Evolutionary conservation across 30 jellyfish, hydroid and myxozoan species (phyloP), one percentile per base, ranked within the genome.

Genomic region (Hydractinia echinata): DNA sequence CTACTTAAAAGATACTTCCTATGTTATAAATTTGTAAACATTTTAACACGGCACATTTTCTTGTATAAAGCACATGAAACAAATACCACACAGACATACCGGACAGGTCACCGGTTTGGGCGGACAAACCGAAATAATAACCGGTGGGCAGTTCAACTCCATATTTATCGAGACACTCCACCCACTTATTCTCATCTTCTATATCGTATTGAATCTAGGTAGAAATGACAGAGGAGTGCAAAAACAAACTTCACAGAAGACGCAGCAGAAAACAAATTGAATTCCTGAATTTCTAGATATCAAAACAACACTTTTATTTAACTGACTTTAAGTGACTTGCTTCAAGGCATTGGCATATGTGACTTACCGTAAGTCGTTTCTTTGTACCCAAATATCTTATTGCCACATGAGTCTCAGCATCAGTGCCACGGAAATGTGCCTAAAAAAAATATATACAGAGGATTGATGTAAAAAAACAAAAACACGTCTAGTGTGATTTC

Each of bases 71-170:
- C 44, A 30, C 2, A 2, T 30, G 44, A 30, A 30, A 30, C 44
- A 73, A 10, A 10, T 73, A 50, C 79, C 48, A 68, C 50, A 11
- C 10, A 62, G 20, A 21, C 18, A 60, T 84, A 94, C 99, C 99
- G 72, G 99, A 95, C 14, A 94, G 77, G 66, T 94, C 99, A 8
- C 99, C 99, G 66, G 99, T 94, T n/a, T 91, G 96, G 7, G 99
- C 97, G 51, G 99, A 88, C 9, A 94, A 67, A 39, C 99, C 99
- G 72, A 94, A 84, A 67, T 72, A 87, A 76, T 94, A 94, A 10
- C 97, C 97, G 44, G 99, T 94, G 5, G 99, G 99, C 18, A 94
- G 83, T 54, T 84, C 95, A 54, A 92, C 89, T 5, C 98, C 98
- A 10, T 78, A 88, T 60, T 77, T 89, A 76, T 92, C 98, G 54